Base-by-base conservation (phyloP, 2,888 invertebrate species). In the Cheilosia grossa region DNA sequence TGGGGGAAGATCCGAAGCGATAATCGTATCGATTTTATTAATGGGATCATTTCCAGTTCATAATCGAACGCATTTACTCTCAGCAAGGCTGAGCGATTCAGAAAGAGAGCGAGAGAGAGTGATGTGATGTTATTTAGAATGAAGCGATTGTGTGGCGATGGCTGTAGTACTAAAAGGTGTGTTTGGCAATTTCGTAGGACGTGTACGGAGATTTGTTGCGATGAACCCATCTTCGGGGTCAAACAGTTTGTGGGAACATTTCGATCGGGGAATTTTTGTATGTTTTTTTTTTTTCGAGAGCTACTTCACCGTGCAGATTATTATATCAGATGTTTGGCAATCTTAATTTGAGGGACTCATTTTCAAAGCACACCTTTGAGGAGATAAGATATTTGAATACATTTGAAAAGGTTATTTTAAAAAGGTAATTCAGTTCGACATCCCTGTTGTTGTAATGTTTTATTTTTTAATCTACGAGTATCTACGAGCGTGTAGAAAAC, bases 21-120 rank as follows among this genome's bases (percentile, higher is more conserved):
- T 81, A 85, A 85, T 81, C 72, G 81, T 66, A 72, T 85, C 75
- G 75, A 85, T 77, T 81, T 86, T 86, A 86, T 86, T 78, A 86
- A 86, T 86, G 78, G 82, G 86, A 86, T 82, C 77, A 64, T 78
- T 86, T 63, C 75, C 67, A 69, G 77, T 67, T 82, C 75, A 72
- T 86, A 86, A 86, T 86, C 78, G 75, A 78, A 78, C 30, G 73
- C 82, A 86, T 78, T 86, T 82, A 82, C 67, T 37, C 66, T 70
- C 72, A 27, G 27, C 27, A 27, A 27, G 19, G 33, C 30, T 33
- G 67, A 53, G 49, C 2, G 4, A 24, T 24, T 74, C 70, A 6
- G 6, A 7, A 7, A 4, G 19, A 49, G 67, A 44, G 49, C 51
- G 54, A 44, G 47, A 24, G 21, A 40, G 40, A 19, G 21, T n/a